A percentile compares a stretch with the other conserved stretches of the same genome.
phyloP scores from a whole-genome alignment of 2,113 vertebrate genomes.

The Caretta caretta region DNA sequence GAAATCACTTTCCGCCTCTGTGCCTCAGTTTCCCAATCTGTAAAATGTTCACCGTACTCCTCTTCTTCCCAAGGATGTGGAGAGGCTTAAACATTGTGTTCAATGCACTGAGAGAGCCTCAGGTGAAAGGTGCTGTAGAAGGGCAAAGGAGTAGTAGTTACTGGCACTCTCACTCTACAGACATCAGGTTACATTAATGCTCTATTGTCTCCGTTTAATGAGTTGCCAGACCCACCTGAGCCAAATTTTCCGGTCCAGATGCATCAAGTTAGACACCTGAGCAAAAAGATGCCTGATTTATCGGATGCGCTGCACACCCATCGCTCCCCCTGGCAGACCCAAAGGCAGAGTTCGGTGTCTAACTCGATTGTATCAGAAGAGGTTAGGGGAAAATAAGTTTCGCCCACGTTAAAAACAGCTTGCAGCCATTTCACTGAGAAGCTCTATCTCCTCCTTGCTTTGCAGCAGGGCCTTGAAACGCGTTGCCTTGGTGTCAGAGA shows the following conservation, averaged over 20 bases:
- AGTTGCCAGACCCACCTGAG: too few relatives aligned
- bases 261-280: too few relatives aligned
- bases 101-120: too few relatives aligned
- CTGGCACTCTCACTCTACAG: too few relatives aligned
- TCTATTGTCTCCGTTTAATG: too few relatives aligned
- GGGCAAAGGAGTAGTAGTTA: too few relatives aligned
- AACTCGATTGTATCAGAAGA: background rate
- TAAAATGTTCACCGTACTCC: background rate
- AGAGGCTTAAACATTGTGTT: too few relatives aligned
- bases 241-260: too few relatives aligned
- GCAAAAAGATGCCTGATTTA: too few relatives aligned
- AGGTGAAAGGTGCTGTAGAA: too few relatives aligned
- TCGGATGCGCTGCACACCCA: too few relatives aligned
- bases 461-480: background rate
- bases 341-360: background rate
- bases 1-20: background rate
- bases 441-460: background rate
- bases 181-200: too few relatives aligned
- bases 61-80: background rate
- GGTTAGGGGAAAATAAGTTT: background rate
- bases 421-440: background rate
- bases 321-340: background rate
- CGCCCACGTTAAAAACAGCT: background rate
- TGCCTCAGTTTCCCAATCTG: background rate
- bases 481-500: background rate